These are phyloP conservation scores for Gambusia yucatana DNA, from an alignment of 2,797 vertebrate species.

Conservation along the genomic window DNA sequence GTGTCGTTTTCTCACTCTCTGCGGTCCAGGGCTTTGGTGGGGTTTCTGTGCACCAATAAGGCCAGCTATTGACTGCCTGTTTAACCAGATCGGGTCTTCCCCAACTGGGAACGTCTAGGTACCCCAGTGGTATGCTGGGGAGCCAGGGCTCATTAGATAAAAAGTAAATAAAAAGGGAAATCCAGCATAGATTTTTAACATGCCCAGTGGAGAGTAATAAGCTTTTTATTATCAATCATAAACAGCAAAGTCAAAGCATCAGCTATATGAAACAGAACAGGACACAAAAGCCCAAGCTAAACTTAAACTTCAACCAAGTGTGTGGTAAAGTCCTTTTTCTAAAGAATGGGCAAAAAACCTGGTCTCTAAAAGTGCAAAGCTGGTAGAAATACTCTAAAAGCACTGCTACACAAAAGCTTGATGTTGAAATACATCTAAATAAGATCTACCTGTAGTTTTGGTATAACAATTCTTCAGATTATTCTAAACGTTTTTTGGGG, in stretches of 20 bases:
- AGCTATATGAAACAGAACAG: conserved; percentile 15
- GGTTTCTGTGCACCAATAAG: conserved; percentile 10
- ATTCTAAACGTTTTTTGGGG: neutral
- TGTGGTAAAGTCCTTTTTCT: no score
- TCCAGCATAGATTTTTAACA: conserved; percentile 32
- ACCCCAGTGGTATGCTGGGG: conserved; percentile 54
- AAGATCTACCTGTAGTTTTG: no score
- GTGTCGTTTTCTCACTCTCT: conserved; percentile 56
- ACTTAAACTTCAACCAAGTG: neutral
- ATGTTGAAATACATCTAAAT: no score
- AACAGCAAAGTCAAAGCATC: conserved; percentile 30
- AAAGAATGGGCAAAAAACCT: no score
- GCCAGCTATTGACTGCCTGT: conserved; percentile 24
- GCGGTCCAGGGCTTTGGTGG: conserved; percentile 22
- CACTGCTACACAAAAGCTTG: no score
- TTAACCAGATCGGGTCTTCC: conserved; percentile 24
- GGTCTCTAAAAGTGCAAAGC: no score
- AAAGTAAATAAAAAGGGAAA: conserved; percentile 36
- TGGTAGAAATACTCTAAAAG: no score
- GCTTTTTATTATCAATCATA: conserved; percentile 18
- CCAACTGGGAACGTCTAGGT: conserved; percentile 43
- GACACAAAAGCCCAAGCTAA: neutral
- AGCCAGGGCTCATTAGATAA: conserved; percentile 39
- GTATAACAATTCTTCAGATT: no score
- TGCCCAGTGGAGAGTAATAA: conserved; percentile 19